phyloP scores from a whole-genome alignment of 2,113 vertebrate species.

The Pseudopodoces humilis region DNA sequence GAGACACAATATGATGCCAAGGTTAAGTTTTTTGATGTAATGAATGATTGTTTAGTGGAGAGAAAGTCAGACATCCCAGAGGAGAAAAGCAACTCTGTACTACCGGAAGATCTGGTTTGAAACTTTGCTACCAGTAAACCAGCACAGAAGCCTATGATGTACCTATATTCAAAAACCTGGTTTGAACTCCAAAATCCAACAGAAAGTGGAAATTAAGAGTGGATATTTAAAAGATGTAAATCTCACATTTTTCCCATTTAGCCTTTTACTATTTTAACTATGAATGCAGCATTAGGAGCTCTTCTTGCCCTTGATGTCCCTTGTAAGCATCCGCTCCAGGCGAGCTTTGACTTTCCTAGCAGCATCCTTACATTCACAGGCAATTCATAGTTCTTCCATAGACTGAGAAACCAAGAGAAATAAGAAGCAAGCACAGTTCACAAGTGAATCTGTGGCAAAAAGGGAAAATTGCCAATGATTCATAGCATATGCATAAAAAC shows the following conservation, averaged over 20 bases:
- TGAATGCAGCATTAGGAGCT: not conserved
- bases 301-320: not conserved
- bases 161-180: not conserved
- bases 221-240: not conserved
- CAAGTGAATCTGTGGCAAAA: not conserved
- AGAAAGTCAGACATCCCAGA: not conserved
- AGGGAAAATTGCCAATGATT: not conserved
- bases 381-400: not conserved
- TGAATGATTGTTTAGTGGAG: constrained; percentile 4
- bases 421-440: not conserved
- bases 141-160: not conserved
- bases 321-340: not conserved
- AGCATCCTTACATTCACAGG: not conserved
- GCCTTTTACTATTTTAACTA: not conserved
- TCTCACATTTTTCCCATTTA: not conserved
- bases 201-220: not conserved
- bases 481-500: not conserved
- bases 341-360: not conserved
- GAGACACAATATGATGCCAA: constrained; percentile 4
- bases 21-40: constrained; percentile 41
- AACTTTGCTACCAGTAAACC: not conserved
- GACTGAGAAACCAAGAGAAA: not conserved
- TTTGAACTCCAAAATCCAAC: not conserved
- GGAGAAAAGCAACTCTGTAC: not conserved
- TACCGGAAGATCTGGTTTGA: not conserved